Conservation (phyloP, 2,888 invertebrate genomes). For the Chromoteleia sp. region DNA sequence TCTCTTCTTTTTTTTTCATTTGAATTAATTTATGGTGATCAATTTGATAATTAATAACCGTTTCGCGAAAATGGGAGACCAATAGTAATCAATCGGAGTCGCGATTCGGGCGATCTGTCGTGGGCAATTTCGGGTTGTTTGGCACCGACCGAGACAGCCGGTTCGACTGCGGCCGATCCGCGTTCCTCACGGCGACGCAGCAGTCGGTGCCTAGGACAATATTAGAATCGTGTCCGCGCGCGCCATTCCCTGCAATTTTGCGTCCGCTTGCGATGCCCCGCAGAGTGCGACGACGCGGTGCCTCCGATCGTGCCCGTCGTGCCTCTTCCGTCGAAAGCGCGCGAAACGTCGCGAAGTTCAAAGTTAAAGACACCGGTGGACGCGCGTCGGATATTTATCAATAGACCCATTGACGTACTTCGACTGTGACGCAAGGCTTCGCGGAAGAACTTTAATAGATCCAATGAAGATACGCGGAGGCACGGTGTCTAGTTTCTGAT, state of each 20-base stretch:
- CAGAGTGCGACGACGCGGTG: conserved; percentile 8
- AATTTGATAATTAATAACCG: too few relatives aligned
- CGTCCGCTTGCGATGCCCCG: conserved; percentile 42
- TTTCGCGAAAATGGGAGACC: background rate
- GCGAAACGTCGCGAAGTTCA: conserved; percentile 42
- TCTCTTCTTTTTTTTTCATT: too few relatives aligned
- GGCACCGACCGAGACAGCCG: conserved; percentile 73
- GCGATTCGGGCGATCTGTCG: conserved; percentile 38
- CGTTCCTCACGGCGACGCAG: conserved; percentile 70
- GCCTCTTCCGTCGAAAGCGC: conserved; percentile 10
- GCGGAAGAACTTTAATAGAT: conserved; percentile 41
- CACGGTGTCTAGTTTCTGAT: too few relatives aligned
- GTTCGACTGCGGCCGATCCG: conserved; percentile 77
- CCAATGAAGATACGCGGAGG: conserved; percentile 7
- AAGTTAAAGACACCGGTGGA: conserved; percentile 38
- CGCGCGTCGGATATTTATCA: conserved; percentile 48
- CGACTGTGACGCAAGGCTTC: conserved; percentile 34
- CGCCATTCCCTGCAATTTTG: conserved; percentile 63
- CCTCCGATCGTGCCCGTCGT: too few relatives aligned
- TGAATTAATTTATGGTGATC: too few relatives aligned
- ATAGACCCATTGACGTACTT: conserved; percentile 52
- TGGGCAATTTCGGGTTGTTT: conserved; percentile 38
- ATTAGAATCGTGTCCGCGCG: conserved; percentile 79
- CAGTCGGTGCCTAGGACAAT: conserved; percentile 81
- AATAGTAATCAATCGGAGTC: background rate